Base-by-base conservation (phyloP, 1,140 invertebrate genomes). In the Hypsibius dujardini region DNA sequence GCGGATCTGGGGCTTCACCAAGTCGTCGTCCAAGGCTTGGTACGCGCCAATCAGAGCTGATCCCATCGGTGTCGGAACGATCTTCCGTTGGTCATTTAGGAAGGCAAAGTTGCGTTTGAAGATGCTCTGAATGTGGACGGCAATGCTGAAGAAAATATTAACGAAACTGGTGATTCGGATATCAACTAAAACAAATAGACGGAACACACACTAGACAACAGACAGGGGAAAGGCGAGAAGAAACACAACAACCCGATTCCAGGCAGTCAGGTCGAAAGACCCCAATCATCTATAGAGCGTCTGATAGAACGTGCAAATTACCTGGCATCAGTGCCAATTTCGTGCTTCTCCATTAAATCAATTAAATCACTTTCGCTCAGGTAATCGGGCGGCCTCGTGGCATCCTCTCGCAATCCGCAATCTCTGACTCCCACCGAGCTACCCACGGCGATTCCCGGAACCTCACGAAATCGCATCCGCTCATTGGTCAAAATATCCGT, bases 351-450 rank as follows among this genome's bases (percentile, higher is more conserved):
- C 80, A 81, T 81, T 59, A 83, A 75, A 0, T 79, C 75, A 67
- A 84, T 84, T 40, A 84, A 75, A 72, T 84, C 83, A 70, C 78
- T 76, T 76, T 84, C 83, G n/a, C 83, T 84, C 46, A 84, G 76
- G 73, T 82, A 83, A 69, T 82, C 82, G 14, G 83, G 83, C 15
- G 83, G 79, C 46, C 72, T 74, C 1, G 83, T 84, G 74, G 80
- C 77, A 71, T 76, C 76, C 73, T 83, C 81, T 1, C 75, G 74
- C 40, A 84, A 72, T 71, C 78, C 77, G 1, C 78, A 78, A 77
- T 81, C 73, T 3, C 40, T 67, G 12, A 67, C 62, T 7, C 12
- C 42, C 12, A 67, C 62, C 12, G 3, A 15, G 45, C 42, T 67
- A 67, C 62, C 62, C 12, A 45, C 45, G 12, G 3, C 3, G 12